Base-by-base conservation (phyloP, 2,113 vertebrate genomes). In the Drymodes brunneopygia region DNA sequence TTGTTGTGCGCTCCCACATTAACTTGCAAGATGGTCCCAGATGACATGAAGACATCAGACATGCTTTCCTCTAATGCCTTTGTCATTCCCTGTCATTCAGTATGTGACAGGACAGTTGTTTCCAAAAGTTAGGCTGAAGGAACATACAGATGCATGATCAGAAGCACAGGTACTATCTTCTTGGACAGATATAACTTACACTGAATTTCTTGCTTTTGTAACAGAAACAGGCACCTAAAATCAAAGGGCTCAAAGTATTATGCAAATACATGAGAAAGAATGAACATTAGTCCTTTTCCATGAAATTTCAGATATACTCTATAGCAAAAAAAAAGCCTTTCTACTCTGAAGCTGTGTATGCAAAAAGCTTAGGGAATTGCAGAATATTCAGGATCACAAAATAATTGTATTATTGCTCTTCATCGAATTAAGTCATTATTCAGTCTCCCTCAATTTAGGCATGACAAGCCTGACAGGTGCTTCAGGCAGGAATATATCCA, bases 91-190 rank as follows among this genome's bases (percentile, higher is more conserved):
- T n/a, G 21, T 48, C 48, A 40, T 28, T 67, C n/a, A 10, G 11
- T 5, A 12, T 44, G 53, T 20, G 35, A 85, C 36, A 79, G 33
- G 28, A 77, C 31, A 81, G 50, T 11, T 44, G 50, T 36, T 83
- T 88, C 44, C 16, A 62, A 40, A 80, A 86, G n/a, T 35, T 29
- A 24, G 9, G 38, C 40, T 65, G 35, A 65, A 75, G 70, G 44
- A 73, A 54, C 31, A 57, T 20, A 16, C 1, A 6, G 13, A 29
- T 45, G 21, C 0, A 0, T 24, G 10, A 33, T 11, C 29, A 87
- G 51, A 58, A 90, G n/a, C 21, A 71, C 27, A 88, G 29, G 35
- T 56, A 48, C 12, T 6, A 2, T 77, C 67, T 54, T 73, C 29
- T 42, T 61, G 35, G 15, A 17, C 14, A 70, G 25, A 8, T 31